phyloP scores from a whole-genome alignment of 2,113 vertebrate genomes.

The Periophthalmus modestus region DNA sequence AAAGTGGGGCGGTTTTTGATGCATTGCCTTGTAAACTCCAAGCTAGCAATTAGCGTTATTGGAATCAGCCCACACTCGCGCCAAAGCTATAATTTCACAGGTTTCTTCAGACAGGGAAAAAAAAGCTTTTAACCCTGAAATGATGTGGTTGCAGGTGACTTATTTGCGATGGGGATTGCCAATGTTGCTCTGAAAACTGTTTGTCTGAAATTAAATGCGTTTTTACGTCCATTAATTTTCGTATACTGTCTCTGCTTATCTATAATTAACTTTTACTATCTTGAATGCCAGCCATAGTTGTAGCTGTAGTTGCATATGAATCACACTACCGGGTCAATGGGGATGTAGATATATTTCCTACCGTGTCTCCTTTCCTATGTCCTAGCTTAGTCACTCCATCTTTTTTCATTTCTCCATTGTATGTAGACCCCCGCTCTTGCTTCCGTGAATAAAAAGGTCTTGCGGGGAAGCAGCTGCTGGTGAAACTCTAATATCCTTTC shows the following conservation, averaged over 20 bases:
- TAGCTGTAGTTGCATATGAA: constrained; percentile 26
- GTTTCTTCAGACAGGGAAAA: constrained; percentile 45
- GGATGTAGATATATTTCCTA: constrained; percentile 16
- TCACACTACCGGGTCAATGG: constrained; percentile 23
- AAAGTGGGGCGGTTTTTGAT: constrained; percentile 13
- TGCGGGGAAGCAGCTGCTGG: constrained; percentile 67
- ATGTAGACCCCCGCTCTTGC: constrained; percentile 36
- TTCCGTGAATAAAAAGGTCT: constrained; percentile 65
- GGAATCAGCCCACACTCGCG: constrained; percentile 32
- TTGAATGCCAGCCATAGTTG: constrained; percentile 20
- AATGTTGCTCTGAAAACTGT: constrained; percentile 10
- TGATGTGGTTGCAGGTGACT: constrained; percentile 38
- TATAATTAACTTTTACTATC: constrained; percentile 50
- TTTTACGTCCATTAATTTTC: constrained; percentile 32
- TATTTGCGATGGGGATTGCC: constrained; percentile 56
- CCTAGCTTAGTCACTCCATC: constrained; percentile 11
- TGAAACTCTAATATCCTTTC: constrained; percentile 65
- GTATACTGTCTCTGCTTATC: constrained; percentile 14
- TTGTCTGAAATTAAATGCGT: constrained; percentile 18
- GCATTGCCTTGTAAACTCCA: constrained; percentile 32
- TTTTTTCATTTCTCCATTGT: constrained; percentile 40
- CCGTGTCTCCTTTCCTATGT: not conserved
- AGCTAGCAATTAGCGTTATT: constrained; percentile 64
- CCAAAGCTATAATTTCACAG: constrained; percentile 56
- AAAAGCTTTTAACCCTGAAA: constrained; percentile 49